Base-by-base conservation (phyloP, 2,113 vertebrate genomes). In the Myotis davidii region DNA sequence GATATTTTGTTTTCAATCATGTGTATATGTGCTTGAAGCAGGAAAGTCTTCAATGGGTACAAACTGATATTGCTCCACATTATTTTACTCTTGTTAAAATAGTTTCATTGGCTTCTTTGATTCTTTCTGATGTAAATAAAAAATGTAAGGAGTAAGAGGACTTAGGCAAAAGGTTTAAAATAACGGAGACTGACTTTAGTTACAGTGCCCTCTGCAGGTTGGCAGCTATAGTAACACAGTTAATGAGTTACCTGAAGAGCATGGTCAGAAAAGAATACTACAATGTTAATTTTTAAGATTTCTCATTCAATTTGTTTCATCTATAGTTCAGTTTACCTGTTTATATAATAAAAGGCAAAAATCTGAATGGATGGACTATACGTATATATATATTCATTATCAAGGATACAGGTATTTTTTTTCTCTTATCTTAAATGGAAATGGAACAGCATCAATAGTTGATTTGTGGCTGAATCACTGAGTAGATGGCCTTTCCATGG, bases 151-250 rank as follows among this genome's bases (percentile, higher is more conserved):
- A 39, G 42, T 72, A 67, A 93, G 77, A 86, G 20, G 39, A 78
- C 10, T 73, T 88, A 61, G 9, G 23, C 37, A 79, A 56, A 93
- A 56, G 25, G 42, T 27, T 91, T 94, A 69, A 93, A n/a, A 61
- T 18, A n/a, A 61, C 23, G 18, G 65, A 64, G 42, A 83, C 21
- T 88, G 82, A 61, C 21, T 90, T 94, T 78, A 85, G 45, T 76
- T 69, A 76, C 45, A 93, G 90, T 85, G 90, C 87, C 95, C 97
- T 83, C 96, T 96, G 72, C 81, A 95, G 92, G 77, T 42, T 34
- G 27, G 67, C 48, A 93, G 29, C 21, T 86, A 67, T 65, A n/a
- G 29, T 39, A 59, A 21, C 69, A 77, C 4, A 67, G 81, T 48
- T 54, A 45, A 79, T 52, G 50, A 85, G 65, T 34, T 45, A 87